Conservation (phyloP, 2,113 vertebrate genomes). For the Tenrec ecaudatus region DNA sequence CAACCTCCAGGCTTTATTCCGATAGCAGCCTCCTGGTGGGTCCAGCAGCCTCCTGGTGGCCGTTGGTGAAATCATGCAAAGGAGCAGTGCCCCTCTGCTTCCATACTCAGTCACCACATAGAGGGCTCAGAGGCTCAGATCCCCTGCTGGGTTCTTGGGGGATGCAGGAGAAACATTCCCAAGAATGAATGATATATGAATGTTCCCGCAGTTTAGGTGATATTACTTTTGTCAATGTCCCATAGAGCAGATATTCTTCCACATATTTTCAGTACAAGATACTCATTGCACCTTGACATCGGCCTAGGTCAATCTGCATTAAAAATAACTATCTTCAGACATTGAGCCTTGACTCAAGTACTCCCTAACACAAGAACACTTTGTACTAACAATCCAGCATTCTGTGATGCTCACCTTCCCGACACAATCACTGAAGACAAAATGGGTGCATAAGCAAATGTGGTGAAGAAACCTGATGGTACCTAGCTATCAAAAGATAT, state of each 20-base stretch:
- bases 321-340: background rate
- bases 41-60: constrained; percentile 7
- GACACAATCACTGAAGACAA: too few species aligned
- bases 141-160: constrained; percentile 29
- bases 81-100: rapidly evolving
- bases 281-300: constrained; percentile 34
- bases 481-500: too few species aligned
- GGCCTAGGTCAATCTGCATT: background rate
- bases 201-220: background rate
- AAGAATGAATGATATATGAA: background rate
- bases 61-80: constrained; percentile 37
- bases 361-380: too few species aligned
- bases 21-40: constrained; percentile 27
- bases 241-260: background rate
- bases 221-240: background rate
- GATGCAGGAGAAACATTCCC: background rate
- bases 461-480: too few species aligned
- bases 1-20: constrained; percentile 32
- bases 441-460: too few species aligned
- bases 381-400: too few species aligned
- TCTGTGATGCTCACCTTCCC: too few species aligned
- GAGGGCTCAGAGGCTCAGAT: background rate
- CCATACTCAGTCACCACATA: background rate
- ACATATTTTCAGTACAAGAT: background rate
- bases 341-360: too few species aligned